phyloP scores from a whole-genome alignment of 2,113 vertebrate genomes.

The Engraulis encrasicolus region DNA sequence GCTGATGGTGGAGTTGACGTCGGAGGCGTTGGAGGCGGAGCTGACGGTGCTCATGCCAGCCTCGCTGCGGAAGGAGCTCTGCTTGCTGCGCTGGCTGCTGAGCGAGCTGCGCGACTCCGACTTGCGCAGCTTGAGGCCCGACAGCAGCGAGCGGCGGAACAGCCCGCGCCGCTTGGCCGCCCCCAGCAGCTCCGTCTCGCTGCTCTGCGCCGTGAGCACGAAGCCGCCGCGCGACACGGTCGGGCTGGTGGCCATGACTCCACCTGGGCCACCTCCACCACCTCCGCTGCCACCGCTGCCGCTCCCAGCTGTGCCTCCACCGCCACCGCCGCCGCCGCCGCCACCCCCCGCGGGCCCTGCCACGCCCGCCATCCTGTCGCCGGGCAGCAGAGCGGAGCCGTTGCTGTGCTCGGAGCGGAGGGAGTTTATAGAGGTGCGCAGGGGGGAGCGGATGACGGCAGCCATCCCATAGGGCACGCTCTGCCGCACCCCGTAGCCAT shows the following conservation, averaged over 20 bases:
- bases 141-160: constrained; percentile 93
- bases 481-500: constrained; percentile 95
- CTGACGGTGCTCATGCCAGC: constrained; percentile 95
- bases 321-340: constrained; percentile 61
- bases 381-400: constrained; percentile 82
- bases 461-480: constrained; percentile 98
- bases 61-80: constrained; percentile 98
- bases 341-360: constrained; percentile 63
- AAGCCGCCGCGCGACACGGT: constrained; percentile 92
- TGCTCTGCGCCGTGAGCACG: constrained; percentile 88
- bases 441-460: constrained; percentile 94
- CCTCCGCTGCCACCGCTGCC: constrained; percentile 59
- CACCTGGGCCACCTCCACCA: constrained; percentile 47
- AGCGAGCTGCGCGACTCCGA: constrained; percentile 96
- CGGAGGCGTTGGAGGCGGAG: constrained; percentile 85
- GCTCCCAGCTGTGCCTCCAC: constrained; percentile 55
- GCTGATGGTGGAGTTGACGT: constrained; percentile 97
- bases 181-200: constrained; percentile 88
- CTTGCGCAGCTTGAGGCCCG: constrained; percentile 93
- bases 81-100: constrained; percentile 96
- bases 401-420: constrained; percentile 98
- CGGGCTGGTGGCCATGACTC: constrained; percentile 84
- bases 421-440: constrained; percentile 98
- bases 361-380: constrained; percentile 43
- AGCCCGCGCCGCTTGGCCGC: constrained; percentile 90